Base-by-base conservation (phyloP, 2,888 invertebrate genomes). In the Phengaris arion region DNA sequence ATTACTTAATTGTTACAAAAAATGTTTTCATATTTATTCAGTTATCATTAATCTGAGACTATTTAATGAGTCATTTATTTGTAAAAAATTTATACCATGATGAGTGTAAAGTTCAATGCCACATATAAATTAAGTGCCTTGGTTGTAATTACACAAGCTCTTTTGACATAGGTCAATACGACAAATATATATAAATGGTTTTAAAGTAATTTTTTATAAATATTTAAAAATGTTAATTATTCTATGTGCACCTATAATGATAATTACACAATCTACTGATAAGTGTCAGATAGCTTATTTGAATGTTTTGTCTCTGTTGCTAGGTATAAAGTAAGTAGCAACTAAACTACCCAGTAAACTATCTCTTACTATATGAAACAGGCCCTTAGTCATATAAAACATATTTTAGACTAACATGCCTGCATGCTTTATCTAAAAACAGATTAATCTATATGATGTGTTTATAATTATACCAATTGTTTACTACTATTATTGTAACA, bases 71-170 rank as follows among this genome's bases (percentile, higher is more conserved):
- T 35, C 6, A 15, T 64, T 64, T 64, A 6, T 35, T 35, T 35
- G 10, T 64, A 64, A 64, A 35, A 35, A 64, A 35, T 64, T 64
- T 13, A 64, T 13, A 35, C 64, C 35, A 64, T 64, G 35, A 64
- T 64, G 64, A 45, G 64, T 64, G 64, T 64, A 64, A 64, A 64
- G 64, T 64, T 64, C 64, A 64, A 64, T 64, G 64, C 64, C 35
- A 64, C 64, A 64, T 64, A 35, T 45, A 64, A 45, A 64, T 64
- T 10, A 64, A 8, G 64, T 64, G 15, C 15, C 22, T 59, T 64
- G 64, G 35, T 12, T 64, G 6, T 64, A 64, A 35, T 35, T 59
- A 22, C 12, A 35, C 35, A 35, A 35, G 13, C 6, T 9, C 7
- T 22, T 22, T 22, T 22, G 22, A 22, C 52, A 12, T 35, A 64